Conservation (phyloP, 2,888 invertebrate species). For the Dicyrtomina minuta region DNA sequence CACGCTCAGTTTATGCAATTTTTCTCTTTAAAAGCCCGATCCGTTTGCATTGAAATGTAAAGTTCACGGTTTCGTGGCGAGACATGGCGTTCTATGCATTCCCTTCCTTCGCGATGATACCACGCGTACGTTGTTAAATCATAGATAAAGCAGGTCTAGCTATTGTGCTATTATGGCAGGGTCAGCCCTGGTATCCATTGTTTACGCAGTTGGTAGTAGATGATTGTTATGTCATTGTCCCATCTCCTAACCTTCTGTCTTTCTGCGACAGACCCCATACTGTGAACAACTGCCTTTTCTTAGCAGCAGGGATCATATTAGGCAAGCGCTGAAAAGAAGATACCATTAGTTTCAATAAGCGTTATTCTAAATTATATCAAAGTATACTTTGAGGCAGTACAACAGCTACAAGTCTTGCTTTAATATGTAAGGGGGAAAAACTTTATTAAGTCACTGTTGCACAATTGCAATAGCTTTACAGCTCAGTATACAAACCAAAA, state of each 20-base stretch:
- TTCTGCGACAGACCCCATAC: neutral
- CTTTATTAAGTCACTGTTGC: no score
- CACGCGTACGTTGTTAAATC: constrained; percentile 10
- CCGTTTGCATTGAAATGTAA: constrained; percentile 2
- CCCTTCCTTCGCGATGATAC: constrained; percentile 11
- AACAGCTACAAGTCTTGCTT: constrained; percentile 11
- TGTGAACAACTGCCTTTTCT: neutral
- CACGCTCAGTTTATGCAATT: neutral
- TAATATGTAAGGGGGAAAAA: neutral
- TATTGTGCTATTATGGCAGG: constrained; percentile 7
- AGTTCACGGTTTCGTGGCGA: constrained; percentile 2
- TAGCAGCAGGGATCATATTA: constrained; percentile 6
- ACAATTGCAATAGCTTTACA: no score
- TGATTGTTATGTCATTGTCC: neutral
- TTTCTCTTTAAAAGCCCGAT: constrained; percentile 6
- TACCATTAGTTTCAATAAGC: neutral
- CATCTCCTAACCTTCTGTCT: neutral
- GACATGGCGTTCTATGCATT: constrained; percentile 10
- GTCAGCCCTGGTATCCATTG: constrained; percentile 20
- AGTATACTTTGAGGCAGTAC: constrained; percentile 17
- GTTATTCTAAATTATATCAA: no score
- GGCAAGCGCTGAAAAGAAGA: neutral
- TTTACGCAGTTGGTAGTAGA: neutral
- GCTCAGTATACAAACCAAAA: no score
- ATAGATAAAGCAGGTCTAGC: constrained; percentile 8